Evolutionary conservation across 2,113 vertebrate species (phyloP).

Genomic region (Neotragus pygmaeus): DNA sequence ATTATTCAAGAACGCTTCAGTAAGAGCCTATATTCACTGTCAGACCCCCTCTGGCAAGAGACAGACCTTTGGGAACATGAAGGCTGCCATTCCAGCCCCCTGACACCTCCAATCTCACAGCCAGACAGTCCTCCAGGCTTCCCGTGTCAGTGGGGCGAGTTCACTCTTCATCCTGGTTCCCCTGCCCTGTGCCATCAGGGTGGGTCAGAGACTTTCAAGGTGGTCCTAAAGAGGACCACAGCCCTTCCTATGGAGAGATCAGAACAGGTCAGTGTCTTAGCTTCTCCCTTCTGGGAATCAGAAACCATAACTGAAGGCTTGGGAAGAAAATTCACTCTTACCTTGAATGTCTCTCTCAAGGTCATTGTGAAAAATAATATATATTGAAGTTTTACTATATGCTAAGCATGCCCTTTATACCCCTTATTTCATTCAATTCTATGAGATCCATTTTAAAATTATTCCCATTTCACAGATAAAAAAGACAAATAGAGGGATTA

Average conservation of each 20-base stretch:
- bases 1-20: neutral
- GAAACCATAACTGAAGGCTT: neutral
- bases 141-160: neutral
- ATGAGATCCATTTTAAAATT: neutral
- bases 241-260: neutral
- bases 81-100: neutral
- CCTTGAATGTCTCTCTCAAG: conserved; percentile 41
- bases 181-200: neutral
- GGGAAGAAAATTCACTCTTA: conserved; percentile 31
- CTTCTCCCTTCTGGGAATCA: neutral
- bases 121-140: neutral
- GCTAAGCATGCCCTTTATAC: neutral
- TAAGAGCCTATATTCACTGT: neutral
- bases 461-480: neutral
- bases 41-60: neutral
- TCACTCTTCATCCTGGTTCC: neutral
- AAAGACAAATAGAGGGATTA: neutral
- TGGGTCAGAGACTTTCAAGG: neutral
- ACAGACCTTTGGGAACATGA: neutral
- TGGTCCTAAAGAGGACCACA: neutral
- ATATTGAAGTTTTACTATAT: neutral
- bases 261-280: neutral
- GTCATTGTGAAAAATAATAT: conserved; percentile 11
- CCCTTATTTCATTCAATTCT: neutral
- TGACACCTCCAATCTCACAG: neutral